Base-by-base conservation (phyloP, 2,888 invertebrate genomes). In the Clunio marinus region DNA sequence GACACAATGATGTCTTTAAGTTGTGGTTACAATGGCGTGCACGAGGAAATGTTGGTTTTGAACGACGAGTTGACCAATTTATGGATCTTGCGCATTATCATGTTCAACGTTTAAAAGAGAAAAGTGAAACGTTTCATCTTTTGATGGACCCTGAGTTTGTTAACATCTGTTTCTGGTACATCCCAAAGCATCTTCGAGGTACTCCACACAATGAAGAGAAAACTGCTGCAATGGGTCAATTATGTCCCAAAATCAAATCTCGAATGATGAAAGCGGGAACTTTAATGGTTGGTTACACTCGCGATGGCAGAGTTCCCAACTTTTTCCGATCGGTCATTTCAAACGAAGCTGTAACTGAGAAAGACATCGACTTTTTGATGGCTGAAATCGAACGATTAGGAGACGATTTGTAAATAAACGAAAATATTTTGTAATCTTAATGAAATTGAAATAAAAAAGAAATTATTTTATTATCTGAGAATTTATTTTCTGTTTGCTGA, bases 1-100 rank as follows among this genome's bases (percentile, higher is more conserved):
- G 99, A 3, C 98, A 98, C 80, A 98, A 98, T 77, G 99, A 99
- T 76, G 91, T 99, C 77, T 99, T 99, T 85, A 99, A 99, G 80
- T 83, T 99, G 78, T 99, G 99, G 99, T 83, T 99, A 72, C 95
- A 96, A 81, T 99, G 99, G 98, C 87, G 97, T 73, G 92, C 96
- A 20, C 98, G 45, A 15, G 63, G 63, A 3, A 46, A 63, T n/a
- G 20, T 17, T 1, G 86, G 86, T 1, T 84, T 83, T 74, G 84
- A 83, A 73, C 75, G 76, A 57, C 85, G 85, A 72, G 82, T 86
- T 72, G 83, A 85, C 73, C 78, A 80, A 55, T 76, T 85, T 71
- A 83, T 85, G 80, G 83, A 83, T 63, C 75, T 86, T 73, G 78
- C 83, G 20, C 79, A 81, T 75, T 85, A 82, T 72, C 75, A 80